These are phyloP conservation scores for Uromys caudimaculatus DNA, from an alignment of 2,797 vertebrate species.

Conservation along the genomic window DNA sequence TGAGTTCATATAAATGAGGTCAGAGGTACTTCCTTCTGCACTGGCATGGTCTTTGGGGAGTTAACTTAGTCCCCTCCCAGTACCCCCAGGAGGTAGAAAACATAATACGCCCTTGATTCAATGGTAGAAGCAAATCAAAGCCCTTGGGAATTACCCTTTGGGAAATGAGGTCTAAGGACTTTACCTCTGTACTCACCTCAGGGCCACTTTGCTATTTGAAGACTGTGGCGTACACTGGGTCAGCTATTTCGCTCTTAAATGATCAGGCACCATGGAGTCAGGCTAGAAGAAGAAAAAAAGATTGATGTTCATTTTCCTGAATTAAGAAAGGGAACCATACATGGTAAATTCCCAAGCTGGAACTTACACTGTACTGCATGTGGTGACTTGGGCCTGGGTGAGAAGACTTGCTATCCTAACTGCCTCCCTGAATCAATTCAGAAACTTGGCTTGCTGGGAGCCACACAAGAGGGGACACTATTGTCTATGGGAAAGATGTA, in stretches of 20 bases:
- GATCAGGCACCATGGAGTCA: background rate
- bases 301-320: conserved; percentile 38
- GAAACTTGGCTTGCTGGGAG: background rate
- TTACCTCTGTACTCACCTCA: background rate
- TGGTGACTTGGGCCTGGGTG: conserved; percentile 6
- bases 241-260: background rate
- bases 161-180: background rate
- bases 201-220: conserved; percentile 2
- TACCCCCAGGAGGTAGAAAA: conserved; percentile 17
- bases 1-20: conserved; percentile 66
- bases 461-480: background rate
- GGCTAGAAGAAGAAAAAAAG: conserved; percentile 1
- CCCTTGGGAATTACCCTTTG: background rate
- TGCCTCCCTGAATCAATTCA: conserved; percentile 8
- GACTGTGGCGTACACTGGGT: background rate
- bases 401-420: background rate
- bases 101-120: background rate
- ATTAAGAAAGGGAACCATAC: conserved; percentile 57
- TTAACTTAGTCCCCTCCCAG: background rate
- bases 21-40: conserved; percentile 20
- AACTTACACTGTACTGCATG: background rate
- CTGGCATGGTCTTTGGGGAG: background rate
- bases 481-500: background rate
- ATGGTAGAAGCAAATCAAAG: conserved; percentile 15
- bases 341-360: conserved; percentile 41